Base-by-base conservation (phyloP, 2,888 invertebrate species). In the Eurois occulta region DNA sequence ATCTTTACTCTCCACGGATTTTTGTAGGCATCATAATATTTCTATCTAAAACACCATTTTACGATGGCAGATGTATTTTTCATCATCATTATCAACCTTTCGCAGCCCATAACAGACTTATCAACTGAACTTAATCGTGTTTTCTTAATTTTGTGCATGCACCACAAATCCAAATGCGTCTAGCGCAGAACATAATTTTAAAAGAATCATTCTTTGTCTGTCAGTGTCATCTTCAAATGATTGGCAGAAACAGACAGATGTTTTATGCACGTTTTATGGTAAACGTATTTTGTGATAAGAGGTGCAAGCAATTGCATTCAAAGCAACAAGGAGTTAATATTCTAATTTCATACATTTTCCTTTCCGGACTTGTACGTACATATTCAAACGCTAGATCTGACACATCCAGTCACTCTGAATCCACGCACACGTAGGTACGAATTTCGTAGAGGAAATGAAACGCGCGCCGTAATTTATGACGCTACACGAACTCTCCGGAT, bases 361-460 rank as follows among this genome's bases (percentile, higher is more conserved):
- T 21, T 38, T 46, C n/a, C 16, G 1, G 10, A 13, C 6, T 52
- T 28, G 4, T 32, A 60, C 32, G 32, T 18, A 41, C 24, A 55
- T 46, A 46, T 62, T 52, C 1, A 69, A 72, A 66, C 5, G 24
- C 8, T 64, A 32, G 4, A 1, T 2, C 43, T 71, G 52, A 68
- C 89, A 60, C 83, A 87, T 91, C 92, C 79, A 88, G 88, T 60
- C 78, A 76, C 81, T 85, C 76, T 87, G 90, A 70, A 83, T 87
- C 84, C 74, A 70, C 75, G 86, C 84, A 78, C 84, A 84, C 91
- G 91, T 92, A 92, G 91, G 92, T 94, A 94, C 93, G 92, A 94
- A 95, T 94, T 94, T 93, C 92, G 94, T 93, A 90, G 93, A 95
- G 96, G 96, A 96, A 96, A 96, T 96, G 96, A 95, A 95, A 96